Conservation (phyloP, 1,140 invertebrate species). For the Linepithema humile region DNA sequence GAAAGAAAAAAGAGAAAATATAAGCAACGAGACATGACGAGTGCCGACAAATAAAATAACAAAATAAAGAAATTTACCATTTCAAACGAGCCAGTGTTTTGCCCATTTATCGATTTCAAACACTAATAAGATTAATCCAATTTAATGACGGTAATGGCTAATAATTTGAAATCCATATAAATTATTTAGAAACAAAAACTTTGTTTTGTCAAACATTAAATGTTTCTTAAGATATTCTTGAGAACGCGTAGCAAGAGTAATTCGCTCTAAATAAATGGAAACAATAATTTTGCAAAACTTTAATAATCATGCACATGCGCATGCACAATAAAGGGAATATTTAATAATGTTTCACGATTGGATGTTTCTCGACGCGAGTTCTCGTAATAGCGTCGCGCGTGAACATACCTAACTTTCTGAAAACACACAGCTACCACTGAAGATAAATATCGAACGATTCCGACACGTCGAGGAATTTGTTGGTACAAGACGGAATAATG, state of each 20-base stretch:
- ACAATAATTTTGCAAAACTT: not conserved
- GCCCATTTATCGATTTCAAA: not conserved
- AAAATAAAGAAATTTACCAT: not conserved
- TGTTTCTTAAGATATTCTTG: not conserved
- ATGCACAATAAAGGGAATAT: not conserved
- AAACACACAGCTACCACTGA: not conserved
- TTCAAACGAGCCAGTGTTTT: not conserved
- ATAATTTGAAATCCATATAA: not conserved
- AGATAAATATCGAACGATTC: constrained; percentile 48
- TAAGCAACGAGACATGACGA: not conserved
- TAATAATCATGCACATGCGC: not conserved
- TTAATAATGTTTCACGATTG: constrained; percentile 39
- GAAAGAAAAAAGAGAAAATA: not conserved
- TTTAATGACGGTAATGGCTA: not conserved
- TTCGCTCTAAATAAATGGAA: not conserved
- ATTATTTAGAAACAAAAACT: not conserved
- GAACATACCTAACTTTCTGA: constrained; percentile 17
- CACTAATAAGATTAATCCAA: not conserved
- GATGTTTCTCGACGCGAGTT: not conserved
- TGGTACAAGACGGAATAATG: constrained; percentile 31
- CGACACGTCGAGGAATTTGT: constrained; percentile 38
- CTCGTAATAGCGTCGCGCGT: constrained; percentile 38
- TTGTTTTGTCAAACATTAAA: not conserved
- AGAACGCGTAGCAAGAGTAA: not conserved
- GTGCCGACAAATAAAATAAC: not conserved